Evolutionary conservation across 2,113 vertebrate species (phyloP).

Genomic region (Thunnus maccoyii): DNA sequence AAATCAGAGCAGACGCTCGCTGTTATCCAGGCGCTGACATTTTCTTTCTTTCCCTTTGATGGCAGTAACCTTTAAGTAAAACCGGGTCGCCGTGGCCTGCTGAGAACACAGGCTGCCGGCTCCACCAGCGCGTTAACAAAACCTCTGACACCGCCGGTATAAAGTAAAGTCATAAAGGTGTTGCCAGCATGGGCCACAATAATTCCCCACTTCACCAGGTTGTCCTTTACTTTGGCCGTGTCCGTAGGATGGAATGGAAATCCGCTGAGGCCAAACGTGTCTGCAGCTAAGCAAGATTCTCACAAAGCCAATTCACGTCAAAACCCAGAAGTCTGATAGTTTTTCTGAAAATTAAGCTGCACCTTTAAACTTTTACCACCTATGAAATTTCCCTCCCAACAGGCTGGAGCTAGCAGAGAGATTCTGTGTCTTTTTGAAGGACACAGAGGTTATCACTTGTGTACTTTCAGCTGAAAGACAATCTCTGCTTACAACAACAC

Average conservation of each 20-base stretch:
- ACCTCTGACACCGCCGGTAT: constrained; percentile 20
- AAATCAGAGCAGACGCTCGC: constrained; percentile 26
- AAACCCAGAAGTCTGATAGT: not conserved
- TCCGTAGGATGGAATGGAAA: constrained; percentile 3
- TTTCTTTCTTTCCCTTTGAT: constrained; percentile 63
- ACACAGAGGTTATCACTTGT: not conserved
- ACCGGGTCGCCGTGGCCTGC: constrained; percentile 51
- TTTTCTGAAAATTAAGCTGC: not conserved
- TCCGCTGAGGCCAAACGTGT: not conserved
- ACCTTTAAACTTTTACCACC: not conserved
- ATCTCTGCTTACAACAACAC: constrained; percentile 1
- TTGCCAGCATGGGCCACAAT: constrained; percentile 8
- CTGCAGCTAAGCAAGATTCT: not conserved
- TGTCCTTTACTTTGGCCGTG: constrained; percentile 22
- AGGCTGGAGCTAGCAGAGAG: not conserved
- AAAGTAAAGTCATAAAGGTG: constrained; percentile 47
- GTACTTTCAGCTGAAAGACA: constrained; percentile 16
- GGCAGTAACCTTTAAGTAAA: constrained; percentile 75
- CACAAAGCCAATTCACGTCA: not conserved
- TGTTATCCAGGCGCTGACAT: constrained; percentile 62
- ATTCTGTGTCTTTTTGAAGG: not conserved
- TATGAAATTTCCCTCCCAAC: not conserved
- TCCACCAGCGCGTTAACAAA: constrained; percentile 46
- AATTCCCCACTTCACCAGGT: constrained; percentile 34
- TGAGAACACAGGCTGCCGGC: constrained; percentile 63